Evolutionary conservation across 2,888 invertebrate species (phyloP).

Genomic region (Tuberolachnus salignus): DNA sequence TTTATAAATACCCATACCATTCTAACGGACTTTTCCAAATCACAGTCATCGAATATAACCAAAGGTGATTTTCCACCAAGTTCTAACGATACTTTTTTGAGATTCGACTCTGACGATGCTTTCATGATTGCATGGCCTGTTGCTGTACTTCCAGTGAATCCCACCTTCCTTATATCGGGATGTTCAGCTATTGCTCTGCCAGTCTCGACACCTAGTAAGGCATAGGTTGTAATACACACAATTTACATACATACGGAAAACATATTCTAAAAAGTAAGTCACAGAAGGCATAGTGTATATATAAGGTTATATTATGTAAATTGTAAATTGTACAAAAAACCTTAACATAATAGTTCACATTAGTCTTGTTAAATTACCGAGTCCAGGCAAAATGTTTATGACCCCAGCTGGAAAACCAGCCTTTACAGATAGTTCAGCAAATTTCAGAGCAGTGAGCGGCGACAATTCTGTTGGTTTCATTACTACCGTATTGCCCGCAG

Average conservation of each 20-base stretch:
- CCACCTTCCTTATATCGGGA: conserved; percentile 84
- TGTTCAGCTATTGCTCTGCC: conserved; percentile 90
- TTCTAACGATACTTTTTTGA: conserved; percentile 94
- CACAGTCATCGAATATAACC: conserved; percentile 91
- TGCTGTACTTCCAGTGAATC: conserved; percentile 95
- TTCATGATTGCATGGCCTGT: conserved; percentile 92
- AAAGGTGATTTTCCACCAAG: conserved; percentile 95
- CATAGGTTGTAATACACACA: not conserved
- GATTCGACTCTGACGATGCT: conserved; percentile 84
- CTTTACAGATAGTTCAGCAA: conserved; percentile 84
- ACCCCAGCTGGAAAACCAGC: conserved; percentile 97
- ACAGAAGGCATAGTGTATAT: no score
- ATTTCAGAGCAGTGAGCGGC: conserved; percentile 91
- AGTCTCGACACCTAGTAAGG: conserved; percentile 69
- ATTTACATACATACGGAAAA: no score
- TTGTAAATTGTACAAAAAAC: not conserved
- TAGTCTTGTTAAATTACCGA: conserved; percentile 64
- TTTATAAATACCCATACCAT: conserved; percentile 68
- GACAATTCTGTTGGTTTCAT: conserved; percentile 94
- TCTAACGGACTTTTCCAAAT: conserved; percentile 89
- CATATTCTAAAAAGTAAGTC: no score
- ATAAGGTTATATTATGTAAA: no score
- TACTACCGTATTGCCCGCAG: conserved; percentile 94
- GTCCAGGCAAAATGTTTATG: conserved; percentile 89
- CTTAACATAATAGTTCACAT: not conserved